Percentiles rank a stretch among this genome's conserved stretches.
These are phyloP conservation scores for Arbacia lixula DNA, from an alignment of 53 echinoderm and acorn worm genomes.

Conservation along the genomic window DNA sequence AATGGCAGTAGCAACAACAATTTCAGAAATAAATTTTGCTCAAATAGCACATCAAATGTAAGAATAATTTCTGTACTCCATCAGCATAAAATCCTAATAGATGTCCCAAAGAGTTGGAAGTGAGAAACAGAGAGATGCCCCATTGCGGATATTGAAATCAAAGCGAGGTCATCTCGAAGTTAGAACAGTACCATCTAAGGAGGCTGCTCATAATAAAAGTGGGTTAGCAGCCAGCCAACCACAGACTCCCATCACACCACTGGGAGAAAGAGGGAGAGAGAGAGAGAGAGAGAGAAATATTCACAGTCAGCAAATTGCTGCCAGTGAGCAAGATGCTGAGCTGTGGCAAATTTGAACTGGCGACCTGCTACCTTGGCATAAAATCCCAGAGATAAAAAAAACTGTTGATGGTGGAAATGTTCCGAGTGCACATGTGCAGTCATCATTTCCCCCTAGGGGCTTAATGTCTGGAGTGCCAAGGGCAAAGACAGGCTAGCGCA, in stretches of 20 bases:
- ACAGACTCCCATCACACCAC: conserved; percentile 23
- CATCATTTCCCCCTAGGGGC: conserved; percentile 49
- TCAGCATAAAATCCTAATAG: no score
- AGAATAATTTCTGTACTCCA: no score
- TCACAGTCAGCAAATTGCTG: conserved; percentile 54
- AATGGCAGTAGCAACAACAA: no score
- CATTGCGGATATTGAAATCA: conserved; percentile 27
- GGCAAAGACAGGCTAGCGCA: conserved; percentile 37
- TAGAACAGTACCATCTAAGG: neutral
- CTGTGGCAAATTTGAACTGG: conserved; percentile 7
- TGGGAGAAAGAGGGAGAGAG: no score
- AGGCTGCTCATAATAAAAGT: conserved; percentile 15
- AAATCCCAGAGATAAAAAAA: conserved; percentile 17
- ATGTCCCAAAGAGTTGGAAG: no score
- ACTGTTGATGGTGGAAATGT: conserved; percentile 29
- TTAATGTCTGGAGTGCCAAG: conserved; percentile 47
- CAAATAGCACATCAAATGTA: no score
- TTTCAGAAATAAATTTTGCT: no score
- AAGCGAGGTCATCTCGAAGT: conserved; percentile 17
- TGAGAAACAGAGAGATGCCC: conserved; percentile 11
- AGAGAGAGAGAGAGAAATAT: conserved; percentile 33
- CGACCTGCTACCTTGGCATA: conserved; percentile 16
- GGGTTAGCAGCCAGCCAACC: conserved; percentile 35
- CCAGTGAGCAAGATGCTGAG: conserved; percentile 43
- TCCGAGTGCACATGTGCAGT: conserved; percentile 56